Conservation (phyloP, 1,140 invertebrate genomes). For the Cydia pomonella region DNA sequence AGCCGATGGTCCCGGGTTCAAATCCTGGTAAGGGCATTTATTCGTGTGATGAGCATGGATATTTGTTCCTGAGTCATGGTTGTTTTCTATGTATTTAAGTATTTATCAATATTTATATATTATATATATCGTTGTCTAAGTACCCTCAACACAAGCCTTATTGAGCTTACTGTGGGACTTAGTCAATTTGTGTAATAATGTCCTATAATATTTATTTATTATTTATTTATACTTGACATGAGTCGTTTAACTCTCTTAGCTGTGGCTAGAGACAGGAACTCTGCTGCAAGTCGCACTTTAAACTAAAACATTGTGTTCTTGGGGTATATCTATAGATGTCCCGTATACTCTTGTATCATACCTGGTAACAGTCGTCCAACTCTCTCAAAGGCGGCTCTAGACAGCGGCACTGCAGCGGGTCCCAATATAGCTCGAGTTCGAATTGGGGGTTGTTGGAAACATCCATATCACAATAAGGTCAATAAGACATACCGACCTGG, state of each 20-base stretch:
- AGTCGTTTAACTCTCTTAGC: background rate
- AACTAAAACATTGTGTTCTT: conserved; percentile 77
- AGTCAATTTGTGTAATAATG: no score
- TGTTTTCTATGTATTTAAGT: no score
- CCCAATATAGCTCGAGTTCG: conserved; percentile 70
- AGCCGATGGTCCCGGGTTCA: no score
- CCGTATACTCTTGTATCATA: background rate
- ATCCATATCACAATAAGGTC: background rate
- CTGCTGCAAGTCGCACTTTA: conserved; percentile 1
- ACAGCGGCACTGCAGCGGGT: conserved; percentile 70
- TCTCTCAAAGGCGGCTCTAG: conserved; percentile 55
- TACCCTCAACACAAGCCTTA: no score
- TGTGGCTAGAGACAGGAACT: background rate
- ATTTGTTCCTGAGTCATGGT: no score
- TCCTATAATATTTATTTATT: no score
- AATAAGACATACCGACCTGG: conserved; percentile 40
- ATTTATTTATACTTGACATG: no score
- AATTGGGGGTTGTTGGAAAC: conserved; percentile 51
- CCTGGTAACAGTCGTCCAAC: conserved; percentile 27
- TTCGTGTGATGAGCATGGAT: no score
- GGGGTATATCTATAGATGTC: conserved; percentile 38
- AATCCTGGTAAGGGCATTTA: no score
- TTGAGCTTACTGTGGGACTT: no score
- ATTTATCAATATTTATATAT: no score
- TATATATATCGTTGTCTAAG: no score